Conservation (phyloP, 2,797 vertebrate genomes). For the Pseudotriccus pelzelni region DNA sequence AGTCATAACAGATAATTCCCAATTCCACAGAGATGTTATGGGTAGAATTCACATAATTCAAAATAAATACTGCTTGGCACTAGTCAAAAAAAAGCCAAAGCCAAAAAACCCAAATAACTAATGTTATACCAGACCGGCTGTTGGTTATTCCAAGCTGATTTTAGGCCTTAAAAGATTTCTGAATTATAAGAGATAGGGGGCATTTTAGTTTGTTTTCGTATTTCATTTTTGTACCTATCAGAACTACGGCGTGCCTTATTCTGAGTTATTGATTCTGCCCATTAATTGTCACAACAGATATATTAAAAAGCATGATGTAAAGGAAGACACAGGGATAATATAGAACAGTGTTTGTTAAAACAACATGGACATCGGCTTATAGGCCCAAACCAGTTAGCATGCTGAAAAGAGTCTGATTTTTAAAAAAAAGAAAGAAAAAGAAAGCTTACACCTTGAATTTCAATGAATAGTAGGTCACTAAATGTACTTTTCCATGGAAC, state of each 20-base stretch:
- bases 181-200: not conserved
- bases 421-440: not conserved
- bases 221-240: not conserved
- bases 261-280: not conserved
- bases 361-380: fast-evolving
- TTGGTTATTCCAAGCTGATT: not conserved
- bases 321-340: not conserved
- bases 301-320: not conserved
- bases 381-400: not conserved
- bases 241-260: not conserved
- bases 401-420: not conserved
- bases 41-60: not conserved
- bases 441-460: not conserved
- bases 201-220: not conserved
- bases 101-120: not conserved
- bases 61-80: not conserved
- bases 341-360: not conserved
- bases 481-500: not conserved
- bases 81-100: not conserved
- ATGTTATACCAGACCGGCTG: not conserved
- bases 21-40: not conserved
- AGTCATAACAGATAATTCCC: not conserved
- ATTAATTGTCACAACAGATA: not conserved
- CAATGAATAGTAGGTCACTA: not conserved
- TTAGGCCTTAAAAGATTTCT: not conserved